Evolutionary conservation across 2,888 invertebrate genomes (phyloP), one percentile per base, ranked within the genome.

Genomic region (Orthosia gothica): DNA sequence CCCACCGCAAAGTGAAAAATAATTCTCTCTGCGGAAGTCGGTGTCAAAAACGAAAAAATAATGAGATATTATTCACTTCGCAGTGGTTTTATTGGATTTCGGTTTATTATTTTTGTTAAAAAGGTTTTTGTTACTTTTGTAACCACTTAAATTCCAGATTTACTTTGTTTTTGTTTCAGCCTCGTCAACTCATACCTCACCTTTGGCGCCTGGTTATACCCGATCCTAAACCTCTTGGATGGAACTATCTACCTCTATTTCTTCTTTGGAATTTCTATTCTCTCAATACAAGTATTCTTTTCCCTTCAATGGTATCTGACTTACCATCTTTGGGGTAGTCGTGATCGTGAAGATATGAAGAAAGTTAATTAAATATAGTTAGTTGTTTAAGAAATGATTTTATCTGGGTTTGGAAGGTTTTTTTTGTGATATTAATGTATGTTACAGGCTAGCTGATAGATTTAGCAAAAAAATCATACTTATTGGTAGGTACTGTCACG

Each of bases 171-270:
- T 40, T 40, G 40, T 40, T 92, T 18, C 92, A 93, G 93, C 2
- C 47, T 93, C 3, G 63, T 91, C 40, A 67, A 67, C 26, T 87
- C 90, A 5, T 89, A 88, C 83, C 23, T 73, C 20, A 66, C 78
- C 5, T 59, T 71, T 4, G 90, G 89, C 0, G 20, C 76, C 5
- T 93, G 91, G 88, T 86, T 92, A 0, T 93, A 93, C 50, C 93
- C 93, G 0, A 64, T 93, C 13, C 61, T 92, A 16, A 81, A 87
- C 2, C 3, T 50, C 16, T 12, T 84, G 1, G 16, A 84, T 13
- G 81, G 86, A 0, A 75, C 86, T 0, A 32, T 68, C 0, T 76
- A 70, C 11, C n/a, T 81, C n/a, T 63, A 76, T 12, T 0, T 70
- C 5, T 72, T 86, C 1, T 0, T 86, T 3, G 62, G 9, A 0